phyloP scores from a whole-genome alignment of 2,113 vertebrate species.

The Lipophrys pholis region DNA sequence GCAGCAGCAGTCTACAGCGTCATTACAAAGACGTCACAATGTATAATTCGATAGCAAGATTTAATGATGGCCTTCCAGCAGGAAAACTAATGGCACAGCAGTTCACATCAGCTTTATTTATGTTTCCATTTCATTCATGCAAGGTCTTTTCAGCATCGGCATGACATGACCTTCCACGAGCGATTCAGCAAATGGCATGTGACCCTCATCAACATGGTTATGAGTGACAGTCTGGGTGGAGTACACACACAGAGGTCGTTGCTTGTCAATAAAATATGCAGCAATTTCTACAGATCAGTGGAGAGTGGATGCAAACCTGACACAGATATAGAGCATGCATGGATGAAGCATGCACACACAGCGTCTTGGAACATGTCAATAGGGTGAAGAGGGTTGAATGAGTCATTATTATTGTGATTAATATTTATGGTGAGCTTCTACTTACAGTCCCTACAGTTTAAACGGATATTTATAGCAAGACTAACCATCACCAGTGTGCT shows the following conservation, averaged over 20 bases:
- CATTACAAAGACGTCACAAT: background rate
- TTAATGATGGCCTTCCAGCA: background rate
- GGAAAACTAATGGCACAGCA: background rate
- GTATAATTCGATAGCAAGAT: background rate
- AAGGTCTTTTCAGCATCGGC: slow-evolving; percentile 16
- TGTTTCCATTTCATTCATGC: slow-evolving; percentile 17
- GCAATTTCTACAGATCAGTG: slow-evolving; percentile 13
- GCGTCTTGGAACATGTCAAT: slow-evolving; percentile 15
- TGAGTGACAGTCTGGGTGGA: slow-evolving; percentile 33
- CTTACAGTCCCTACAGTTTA: slow-evolving; percentile 12
- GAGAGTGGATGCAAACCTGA: background rate
- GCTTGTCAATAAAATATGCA: slow-evolving; percentile 8
- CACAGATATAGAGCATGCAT: no score
- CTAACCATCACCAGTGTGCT: background rate
- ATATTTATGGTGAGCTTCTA: slow-evolving; percentile 10
- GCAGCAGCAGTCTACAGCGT: background rate
- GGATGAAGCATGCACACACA: background rate
- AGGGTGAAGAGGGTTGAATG: slow-evolving; percentile 6
- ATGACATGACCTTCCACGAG: slow-evolving; percentile 28
- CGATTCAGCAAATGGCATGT: slow-evolving; percentile 25
- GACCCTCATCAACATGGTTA: slow-evolving; percentile 38
- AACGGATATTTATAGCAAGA: background rate
- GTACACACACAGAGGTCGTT: slow-evolving; percentile 19
- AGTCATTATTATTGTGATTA: slow-evolving; percentile 50
- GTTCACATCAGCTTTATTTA: no score